Conservation (phyloP, 2,888 invertebrate genomes). For the Dromius quadrimaculatus region DNA sequence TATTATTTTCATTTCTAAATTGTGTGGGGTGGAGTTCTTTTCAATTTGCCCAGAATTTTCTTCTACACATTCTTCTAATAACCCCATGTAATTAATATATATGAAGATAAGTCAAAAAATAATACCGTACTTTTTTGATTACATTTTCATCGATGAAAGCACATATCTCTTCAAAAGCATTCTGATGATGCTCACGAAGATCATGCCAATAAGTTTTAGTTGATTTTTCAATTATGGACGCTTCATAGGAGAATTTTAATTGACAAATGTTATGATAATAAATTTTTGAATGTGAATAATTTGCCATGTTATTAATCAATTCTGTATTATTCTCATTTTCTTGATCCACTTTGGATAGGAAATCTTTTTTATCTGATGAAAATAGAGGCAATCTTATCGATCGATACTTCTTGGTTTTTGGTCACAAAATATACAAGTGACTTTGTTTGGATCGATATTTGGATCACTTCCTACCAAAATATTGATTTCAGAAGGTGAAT, state of each 20-base stretch:
- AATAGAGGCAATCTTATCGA: slow-evolving; percentile 52
- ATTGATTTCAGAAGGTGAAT: slow-evolving; percentile 51
- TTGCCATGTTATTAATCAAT: slow-evolving; percentile 54
- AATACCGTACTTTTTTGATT: slow-evolving; percentile 58
- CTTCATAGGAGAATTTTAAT: slow-evolving; percentile 54
- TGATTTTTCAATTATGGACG: slow-evolving; percentile 52
- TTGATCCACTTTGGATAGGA: slow-evolving; percentile 52
- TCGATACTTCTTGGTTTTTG: slow-evolving; percentile 42
- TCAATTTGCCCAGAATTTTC: slow-evolving; percentile 55
- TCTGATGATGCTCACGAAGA: slow-evolving; percentile 57
- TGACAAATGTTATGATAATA: slow-evolving; percentile 55
- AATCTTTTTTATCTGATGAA: slow-evolving; percentile 48
- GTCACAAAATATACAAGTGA: slow-evolving; percentile 52
- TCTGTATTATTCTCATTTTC: slow-evolving; percentile 53
- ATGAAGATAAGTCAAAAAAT: slow-evolving; percentile 57
- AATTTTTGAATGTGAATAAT: slow-evolving; percentile 54
- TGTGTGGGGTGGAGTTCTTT: slow-evolving; percentile 55
- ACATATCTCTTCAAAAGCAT: slow-evolving; percentile 57
- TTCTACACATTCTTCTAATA: slow-evolving; percentile 55
- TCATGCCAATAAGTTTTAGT: slow-evolving; percentile 56
- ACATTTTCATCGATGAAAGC: slow-evolving; percentile 56
- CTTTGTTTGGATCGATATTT: slow-evolving; percentile 19
- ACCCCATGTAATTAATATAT: slow-evolving; percentile 57
- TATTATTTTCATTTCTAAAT: slow-evolving; percentile 55
- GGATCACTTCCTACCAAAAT: slow-evolving; percentile 48